Evolutionary conservation across 2,888 invertebrate species (phyloP).

Genomic region (Diarsia rubi): DNA sequence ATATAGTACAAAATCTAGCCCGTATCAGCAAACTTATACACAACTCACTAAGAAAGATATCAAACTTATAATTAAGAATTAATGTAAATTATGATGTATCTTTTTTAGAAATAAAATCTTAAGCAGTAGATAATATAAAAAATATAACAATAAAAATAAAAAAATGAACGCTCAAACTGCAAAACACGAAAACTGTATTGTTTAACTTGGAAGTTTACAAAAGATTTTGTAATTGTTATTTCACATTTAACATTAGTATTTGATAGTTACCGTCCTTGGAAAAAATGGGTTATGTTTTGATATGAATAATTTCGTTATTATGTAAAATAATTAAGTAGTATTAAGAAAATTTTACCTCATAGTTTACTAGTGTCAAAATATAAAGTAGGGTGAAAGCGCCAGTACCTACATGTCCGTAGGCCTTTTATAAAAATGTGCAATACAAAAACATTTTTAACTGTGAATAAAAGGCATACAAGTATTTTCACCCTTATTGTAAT

Average conservation of each 20-base stretch:
- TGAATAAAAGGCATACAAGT: constrained; percentile 24
- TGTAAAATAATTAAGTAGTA: constrained; percentile 32
- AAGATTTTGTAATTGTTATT: constrained; percentile 28
- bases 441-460: constrained; percentile 7
- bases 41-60: constrained; percentile 38
- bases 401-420: constrained; percentile 36
- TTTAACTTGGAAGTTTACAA: constrained; percentile 7
- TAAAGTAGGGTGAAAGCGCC: constrained; percentile 53
- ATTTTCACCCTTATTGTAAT: constrained; percentile 52
- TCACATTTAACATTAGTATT: constrained; percentile 44
- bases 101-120: constrained; percentile 17
- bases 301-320: constrained; percentile 40
- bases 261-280: constrained; percentile 70
- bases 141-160: constrained; percentile 31
- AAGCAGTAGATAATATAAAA: constrained; percentile 10
- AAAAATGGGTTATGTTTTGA: constrained; percentile 59
- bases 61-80: constrained; percentile 31
- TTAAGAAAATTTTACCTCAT: constrained; percentile 66
- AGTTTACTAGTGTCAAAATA: constrained; percentile 47
- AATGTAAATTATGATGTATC: constrained; percentile 48
- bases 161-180: constrained; percentile 45
- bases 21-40: constrained; percentile 29
- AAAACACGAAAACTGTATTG: constrained; percentile 32
- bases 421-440: constrained; percentile 33
- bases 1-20: constrained; percentile 66